A percentile compares a stretch with the other conserved stretches of the same genome.
Conservation (phyloP, 2,113 vertebrate species). For the human region GRCh38 chr3:61882001-61882500, state of each 20-base stretch:
- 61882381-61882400: neutral
- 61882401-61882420: neutral
- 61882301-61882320: constrained; percentile 2
- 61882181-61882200: constrained; percentile 62
- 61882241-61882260: neutral
- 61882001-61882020: neutral
- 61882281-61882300: neutral
- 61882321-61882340: neutral
- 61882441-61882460: neutral
- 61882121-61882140: constrained; percentile 57
- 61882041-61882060: neutral
- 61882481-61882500: neutral
- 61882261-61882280: neutral
- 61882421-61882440: neutral
- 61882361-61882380: neutral
- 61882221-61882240: neutral
- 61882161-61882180: constrained; percentile 65
- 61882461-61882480: neutral
- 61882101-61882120: constrained; percentile 43
- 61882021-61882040: neutral
- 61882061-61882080: neutral
- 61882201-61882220: constrained; percentile 57
- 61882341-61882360: neutral
- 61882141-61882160: constrained; percentile 63
- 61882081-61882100: neutral